Base-by-base conservation (phyloP, 2,113 vertebrate species). In the Opisthocomus hoazin region DNA sequence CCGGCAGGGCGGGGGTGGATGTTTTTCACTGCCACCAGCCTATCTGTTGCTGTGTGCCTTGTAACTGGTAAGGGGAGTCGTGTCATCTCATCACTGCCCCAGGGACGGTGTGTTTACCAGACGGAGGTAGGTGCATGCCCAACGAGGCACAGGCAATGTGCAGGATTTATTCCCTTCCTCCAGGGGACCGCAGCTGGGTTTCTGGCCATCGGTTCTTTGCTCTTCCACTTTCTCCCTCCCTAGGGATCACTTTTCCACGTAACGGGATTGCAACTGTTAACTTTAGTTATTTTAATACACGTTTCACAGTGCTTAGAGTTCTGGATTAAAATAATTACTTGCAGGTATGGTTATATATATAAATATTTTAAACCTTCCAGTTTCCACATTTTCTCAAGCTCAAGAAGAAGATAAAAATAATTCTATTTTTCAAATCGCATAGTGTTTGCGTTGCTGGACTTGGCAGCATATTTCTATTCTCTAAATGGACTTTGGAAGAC, bases 101-200 rank as follows among this genome's bases (percentile, higher is more conserved):
- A 4, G 53, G 63, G 36, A 43, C 0, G 0, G 7, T 23, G 37
- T 24, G 27, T 32, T 54, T 76, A 34, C n/a, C 19, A 80, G n/a
- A 26, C 3, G n/a, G 39, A 76, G 34, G 53, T 4, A 20, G 10
- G 13, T 37, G 34, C 23, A 18, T 17, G 32, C 7, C 18, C 43
- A 18, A 11, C 56, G 64, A 58, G 45, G 4, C 18, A 43, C 0
- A 0, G 22, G 30, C 4, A 48, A 46, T 9, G 29, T 58, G 6
- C 1, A 39, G 57, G 48, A 36, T 36, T 76, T 48, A 23, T 61
- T 64, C 34, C 19, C 10, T 56, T 60, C 26, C 18, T 81, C n/a
- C 34, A 36, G 6, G 34, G 21, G 5, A 34, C 39, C 61, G 7
- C 8, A 32, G 5, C 18, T 57, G 34, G 3, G 17, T 46, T 81